These are phyloP conservation scores for Cichladusa arquata DNA, from an alignment of 2,113 vertebrate species.

Conservation along the genomic window DNA sequence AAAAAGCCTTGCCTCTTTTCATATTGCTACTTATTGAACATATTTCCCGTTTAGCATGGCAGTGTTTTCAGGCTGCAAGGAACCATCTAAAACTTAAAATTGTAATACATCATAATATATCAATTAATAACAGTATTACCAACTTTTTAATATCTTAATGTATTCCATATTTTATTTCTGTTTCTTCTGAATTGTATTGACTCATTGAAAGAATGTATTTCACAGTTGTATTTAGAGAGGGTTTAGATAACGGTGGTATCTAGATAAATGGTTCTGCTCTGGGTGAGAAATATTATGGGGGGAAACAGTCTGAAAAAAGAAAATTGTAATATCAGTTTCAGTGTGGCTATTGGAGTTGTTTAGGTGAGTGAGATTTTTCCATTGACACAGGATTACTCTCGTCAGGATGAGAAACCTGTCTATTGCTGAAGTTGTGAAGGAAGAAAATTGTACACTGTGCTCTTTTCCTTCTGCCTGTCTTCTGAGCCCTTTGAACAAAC, in stretches of 20 bases:
- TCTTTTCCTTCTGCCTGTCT: neutral
- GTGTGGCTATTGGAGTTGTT: neutral
- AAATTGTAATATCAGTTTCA: neutral
- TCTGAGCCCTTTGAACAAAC: neutral
- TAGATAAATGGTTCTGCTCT: neutral
- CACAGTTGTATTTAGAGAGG: neutral
- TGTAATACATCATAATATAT: neutral
- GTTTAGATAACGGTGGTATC: neutral
- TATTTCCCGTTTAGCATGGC: neutral
- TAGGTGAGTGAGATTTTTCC: neutral
- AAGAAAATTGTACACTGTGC: neutral
- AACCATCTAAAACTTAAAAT: neutral
- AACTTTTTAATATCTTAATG: neutral
- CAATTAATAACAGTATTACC: neutral
- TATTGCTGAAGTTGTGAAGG: neutral
- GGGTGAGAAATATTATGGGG: neutral
- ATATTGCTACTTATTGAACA: neutral
- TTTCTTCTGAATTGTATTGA: neutral
- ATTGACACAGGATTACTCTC: neutral
- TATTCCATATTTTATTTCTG: neutral
- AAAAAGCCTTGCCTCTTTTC: neutral
- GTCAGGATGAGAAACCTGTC: neutral
- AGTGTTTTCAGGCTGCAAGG: neutral
- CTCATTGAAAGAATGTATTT: neutral
- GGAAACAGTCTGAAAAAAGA: neutral